Percentiles rank a stretch among this genome's conserved stretches.
Conservation (phyloP, 2,797 vertebrate genomes). For the Setipinna tenuifilis region DNA sequence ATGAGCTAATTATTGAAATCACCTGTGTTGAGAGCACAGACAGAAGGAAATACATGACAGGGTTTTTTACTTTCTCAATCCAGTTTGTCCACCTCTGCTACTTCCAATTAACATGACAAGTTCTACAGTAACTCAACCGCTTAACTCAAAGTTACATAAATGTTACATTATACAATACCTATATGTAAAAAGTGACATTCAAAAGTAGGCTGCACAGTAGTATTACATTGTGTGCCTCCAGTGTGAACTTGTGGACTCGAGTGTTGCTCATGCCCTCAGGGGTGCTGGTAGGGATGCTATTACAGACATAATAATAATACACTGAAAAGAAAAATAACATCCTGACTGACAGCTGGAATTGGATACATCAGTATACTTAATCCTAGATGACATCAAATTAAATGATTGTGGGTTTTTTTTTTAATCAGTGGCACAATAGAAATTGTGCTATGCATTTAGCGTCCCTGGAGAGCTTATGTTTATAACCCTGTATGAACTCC, state of each 20-base stretch:
- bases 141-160: not conserved
- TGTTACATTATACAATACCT: not conserved
- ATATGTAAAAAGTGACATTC: not conserved
- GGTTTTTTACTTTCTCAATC: too few relatives aligned
- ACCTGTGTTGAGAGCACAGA: too few relatives aligned
- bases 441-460: not conserved
- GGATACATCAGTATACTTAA: not conserved
- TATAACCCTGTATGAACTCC: slow-evolving; percentile 13
- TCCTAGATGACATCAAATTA: not conserved
- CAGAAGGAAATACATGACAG: too few relatives aligned
- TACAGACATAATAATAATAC: not conserved
- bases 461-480: not conserved
- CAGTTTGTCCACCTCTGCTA: too few relatives aligned
- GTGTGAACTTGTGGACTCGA: not conserved
- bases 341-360: not conserved
- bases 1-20: too few relatives aligned
- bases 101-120: not conserved
- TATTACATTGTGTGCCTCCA: not conserved
- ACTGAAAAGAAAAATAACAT: not conserved
- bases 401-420: not conserved
- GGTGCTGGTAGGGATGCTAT: not conserved
- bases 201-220: not conserved
- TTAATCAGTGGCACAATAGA: not conserved
- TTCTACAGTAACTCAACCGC: not conserved
- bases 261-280: not conserved